phyloP scores from a whole-genome alignment of 2,113 vertebrate genomes.

The Zeus faber region DNA sequence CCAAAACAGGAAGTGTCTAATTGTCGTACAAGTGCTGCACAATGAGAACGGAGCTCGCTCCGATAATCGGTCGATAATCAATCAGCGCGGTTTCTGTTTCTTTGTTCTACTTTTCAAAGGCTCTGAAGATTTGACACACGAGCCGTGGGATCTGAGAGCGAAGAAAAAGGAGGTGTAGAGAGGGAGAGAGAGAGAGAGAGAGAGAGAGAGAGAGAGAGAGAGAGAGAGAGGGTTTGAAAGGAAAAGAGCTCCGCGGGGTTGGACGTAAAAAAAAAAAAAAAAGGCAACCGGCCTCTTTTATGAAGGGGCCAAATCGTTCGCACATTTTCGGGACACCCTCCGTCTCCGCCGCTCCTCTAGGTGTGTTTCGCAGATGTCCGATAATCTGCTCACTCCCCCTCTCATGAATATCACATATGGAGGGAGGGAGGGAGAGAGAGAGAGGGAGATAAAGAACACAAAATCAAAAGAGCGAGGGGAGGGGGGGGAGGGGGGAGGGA shows the following conservation, averaged over 20 bases:
- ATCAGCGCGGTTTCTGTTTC: background rate
- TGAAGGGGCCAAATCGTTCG: constrained; percentile 73
- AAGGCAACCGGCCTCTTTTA: constrained; percentile 60
- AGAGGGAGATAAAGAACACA: constrained; percentile 11
- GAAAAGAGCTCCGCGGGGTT: constrained; percentile 45
- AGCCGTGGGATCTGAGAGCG: background rate
- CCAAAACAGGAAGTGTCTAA: constrained; percentile 59
- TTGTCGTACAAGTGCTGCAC: constrained; percentile 51
- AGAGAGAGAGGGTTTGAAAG: constrained; percentile 13
- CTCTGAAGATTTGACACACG: background rate
- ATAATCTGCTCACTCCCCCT: constrained; percentile 47
- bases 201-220: background rate
- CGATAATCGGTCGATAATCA: too few relatives aligned
- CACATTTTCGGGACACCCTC: constrained; percentile 73
- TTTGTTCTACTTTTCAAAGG: constrained; percentile 7
- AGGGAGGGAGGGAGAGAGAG: background rate
- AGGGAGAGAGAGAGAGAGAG: constrained; percentile 13
- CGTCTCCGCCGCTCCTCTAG: constrained; percentile 47
- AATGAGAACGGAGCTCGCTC: constrained; percentile 4
- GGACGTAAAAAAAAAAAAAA: constrained; percentile 48
- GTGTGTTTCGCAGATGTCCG: constrained; percentile 74
- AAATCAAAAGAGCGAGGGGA: background rate
- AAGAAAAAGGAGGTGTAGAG: too few relatives aligned
- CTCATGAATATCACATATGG: constrained; percentile 61
- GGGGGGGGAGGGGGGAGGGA: constrained; percentile 1